Evolutionary conservation across 2,888 invertebrate species (phyloP).

Genomic region (Caenorhabditis imperialis): DNA sequence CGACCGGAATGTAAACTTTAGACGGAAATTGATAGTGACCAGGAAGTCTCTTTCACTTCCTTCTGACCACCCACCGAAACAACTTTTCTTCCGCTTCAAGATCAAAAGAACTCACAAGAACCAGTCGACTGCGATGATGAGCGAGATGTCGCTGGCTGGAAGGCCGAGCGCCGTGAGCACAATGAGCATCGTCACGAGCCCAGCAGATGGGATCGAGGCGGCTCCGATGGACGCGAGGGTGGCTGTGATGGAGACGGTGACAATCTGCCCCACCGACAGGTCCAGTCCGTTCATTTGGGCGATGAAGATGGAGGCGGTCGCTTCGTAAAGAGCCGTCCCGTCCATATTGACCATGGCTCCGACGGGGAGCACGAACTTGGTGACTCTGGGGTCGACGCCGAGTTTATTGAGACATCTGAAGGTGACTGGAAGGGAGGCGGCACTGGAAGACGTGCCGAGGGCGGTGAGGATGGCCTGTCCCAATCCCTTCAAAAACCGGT

Average conservation of each 20-base stretch:
- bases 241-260: conserved; percentile 91
- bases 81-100: no score
- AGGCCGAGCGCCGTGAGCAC: conserved; percentile 80
- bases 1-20: no score
- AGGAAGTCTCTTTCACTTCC: no score
- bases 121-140: conserved; percentile 81
- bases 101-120: conserved; percentile 78
- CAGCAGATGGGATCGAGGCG: conserved; percentile 85
- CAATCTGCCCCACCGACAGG: conserved; percentile 87
- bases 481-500: conserved; percentile 81
- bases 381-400: conserved; percentile 83
- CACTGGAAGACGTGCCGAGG: conserved; percentile 84
- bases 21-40: no score
- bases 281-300: conserved; percentile 89
- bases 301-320: conserved; percentile 89
- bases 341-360: conserved; percentile 85
- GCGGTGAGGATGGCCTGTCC: conserved; percentile 83
- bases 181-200: conserved; percentile 79
- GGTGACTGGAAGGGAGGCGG: conserved; percentile 83
- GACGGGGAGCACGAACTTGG: conserved; percentile 82
- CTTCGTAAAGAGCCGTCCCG: conserved; percentile 84
- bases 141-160: conserved; percentile 79
- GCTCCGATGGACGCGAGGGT: conserved; percentile 97
- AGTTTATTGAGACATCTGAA: conserved; percentile 84
- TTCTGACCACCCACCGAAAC: background rate